Conservation (phyloP, 2,797 vertebrate genomes). For the Chelmon rostratus region DNA sequence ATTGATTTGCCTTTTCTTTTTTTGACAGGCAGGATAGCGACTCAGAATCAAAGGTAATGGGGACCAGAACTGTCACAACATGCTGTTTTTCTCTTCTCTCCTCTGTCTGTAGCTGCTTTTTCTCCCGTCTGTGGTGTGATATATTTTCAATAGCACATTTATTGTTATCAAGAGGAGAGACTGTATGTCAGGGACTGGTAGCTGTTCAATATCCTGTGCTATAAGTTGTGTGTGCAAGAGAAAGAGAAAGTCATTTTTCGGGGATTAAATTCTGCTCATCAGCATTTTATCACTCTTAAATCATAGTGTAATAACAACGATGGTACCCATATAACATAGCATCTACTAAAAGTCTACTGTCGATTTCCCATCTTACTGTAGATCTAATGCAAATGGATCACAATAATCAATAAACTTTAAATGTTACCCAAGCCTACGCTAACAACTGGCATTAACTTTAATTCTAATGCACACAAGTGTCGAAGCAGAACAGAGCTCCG, state of each 20-base stretch:
- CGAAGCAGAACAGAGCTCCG: slow-evolving; percentile 45
- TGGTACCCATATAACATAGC: neutral
- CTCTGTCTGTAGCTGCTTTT: slow-evolving; percentile 27
- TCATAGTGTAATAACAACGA: neutral
- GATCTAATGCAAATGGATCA: slow-evolving; percentile 8
- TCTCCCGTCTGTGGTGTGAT: slow-evolving; percentile 31
- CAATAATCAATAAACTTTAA: slow-evolving; percentile 48
- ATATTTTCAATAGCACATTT: slow-evolving; percentile 51
- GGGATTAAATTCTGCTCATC: neutral
- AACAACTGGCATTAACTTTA: slow-evolving; percentile 55
- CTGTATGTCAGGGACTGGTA: neutral
- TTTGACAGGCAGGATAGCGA: slow-evolving; percentile 76
- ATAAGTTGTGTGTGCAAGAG: neutral
- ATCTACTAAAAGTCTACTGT: slow-evolving; percentile 5
- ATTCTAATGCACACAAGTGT: slow-evolving; percentile 52
- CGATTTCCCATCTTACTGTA: neutral
- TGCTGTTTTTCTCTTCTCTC: slow-evolving; percentile 41
- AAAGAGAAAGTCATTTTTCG: neutral
- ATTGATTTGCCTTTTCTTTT: slow-evolving; percentile 85
- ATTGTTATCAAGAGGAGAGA: slow-evolving; percentile 26
- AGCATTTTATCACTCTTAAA: slow-evolving; percentile 6
- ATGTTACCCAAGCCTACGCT: slow-evolving; percentile 43
- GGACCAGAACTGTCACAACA: slow-evolving; percentile 67
- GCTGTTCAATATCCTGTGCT: slow-evolving; percentile 19
- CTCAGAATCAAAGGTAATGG: slow-evolving; percentile 75